Evolutionary conservation across 2,113 vertebrate genomes (phyloP).

Genomic region (Petrocephalus microphthalmus): DNA sequence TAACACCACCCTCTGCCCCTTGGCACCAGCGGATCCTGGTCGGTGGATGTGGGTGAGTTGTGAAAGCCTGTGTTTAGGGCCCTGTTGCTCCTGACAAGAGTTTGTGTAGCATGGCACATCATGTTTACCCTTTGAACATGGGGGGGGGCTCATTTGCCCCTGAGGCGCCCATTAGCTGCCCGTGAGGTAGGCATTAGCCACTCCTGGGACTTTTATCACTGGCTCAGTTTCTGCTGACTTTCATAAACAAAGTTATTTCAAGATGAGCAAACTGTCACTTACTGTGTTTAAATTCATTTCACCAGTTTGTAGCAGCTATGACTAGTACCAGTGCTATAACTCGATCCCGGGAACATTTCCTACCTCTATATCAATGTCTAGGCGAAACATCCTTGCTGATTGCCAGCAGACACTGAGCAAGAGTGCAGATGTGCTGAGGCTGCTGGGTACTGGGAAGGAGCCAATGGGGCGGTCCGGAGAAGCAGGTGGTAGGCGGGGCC

Average conservation of each 20-base stretch:
- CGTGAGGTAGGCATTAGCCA: neutral
- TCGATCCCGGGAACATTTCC: neutral
- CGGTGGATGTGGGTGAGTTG: neutral
- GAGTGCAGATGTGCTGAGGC: neutral
- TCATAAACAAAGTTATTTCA: neutral
- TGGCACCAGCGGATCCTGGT: neutral
- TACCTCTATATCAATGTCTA: neutral
- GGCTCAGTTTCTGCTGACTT: neutral
- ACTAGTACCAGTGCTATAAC: neutral
- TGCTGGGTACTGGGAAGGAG: constrained; percentile 5
- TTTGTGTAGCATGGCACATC: neutral
- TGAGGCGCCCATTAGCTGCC: neutral
- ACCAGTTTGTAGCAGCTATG: neutral
- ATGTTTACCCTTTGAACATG: neutral
- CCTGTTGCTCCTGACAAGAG: neutral
- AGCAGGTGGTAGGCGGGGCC: constrained; percentile 32
- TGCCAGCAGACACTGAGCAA: neutral
- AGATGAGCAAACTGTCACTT: neutral
- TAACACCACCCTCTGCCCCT: neutral
- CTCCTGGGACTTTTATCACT: neutral
- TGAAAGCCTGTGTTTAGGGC: neutral
- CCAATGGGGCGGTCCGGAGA: constrained; percentile 40
- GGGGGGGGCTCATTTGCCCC: neutral
- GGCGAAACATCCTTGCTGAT: neutral
- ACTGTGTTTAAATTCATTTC: neutral